Conservation (phyloP, 2,888 invertebrate genomes). For the Ectemnius cavifrons region DNA sequence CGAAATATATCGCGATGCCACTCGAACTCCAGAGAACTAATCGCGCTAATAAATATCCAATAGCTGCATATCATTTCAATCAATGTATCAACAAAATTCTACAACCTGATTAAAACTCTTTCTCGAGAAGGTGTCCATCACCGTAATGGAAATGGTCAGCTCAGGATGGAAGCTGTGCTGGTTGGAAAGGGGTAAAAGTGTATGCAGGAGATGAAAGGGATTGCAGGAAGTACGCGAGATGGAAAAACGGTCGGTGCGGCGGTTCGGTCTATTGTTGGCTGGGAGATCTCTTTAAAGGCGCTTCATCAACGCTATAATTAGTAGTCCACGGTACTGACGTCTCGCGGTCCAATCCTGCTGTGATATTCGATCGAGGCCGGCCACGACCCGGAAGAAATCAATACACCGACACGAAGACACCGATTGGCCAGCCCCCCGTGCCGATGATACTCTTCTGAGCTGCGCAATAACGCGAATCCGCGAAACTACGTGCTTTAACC, state of each 20-base stretch:
- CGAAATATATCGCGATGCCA: no score
- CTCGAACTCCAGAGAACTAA: no score
- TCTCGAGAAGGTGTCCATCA: no score
- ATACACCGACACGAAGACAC: slow-evolving; percentile 56
- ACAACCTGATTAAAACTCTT: no score
- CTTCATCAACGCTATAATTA: slow-evolving; percentile 56
- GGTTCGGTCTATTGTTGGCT: slow-evolving; percentile 43
- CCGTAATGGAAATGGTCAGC: no score
- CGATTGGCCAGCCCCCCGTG: slow-evolving; percentile 41
- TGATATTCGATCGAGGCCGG: slow-evolving; percentile 57
- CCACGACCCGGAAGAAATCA: slow-evolving; percentile 59
- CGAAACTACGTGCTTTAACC: slow-evolving; percentile 1
- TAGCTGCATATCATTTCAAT: no score
- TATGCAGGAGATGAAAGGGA: background rate
- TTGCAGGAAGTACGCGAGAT: slow-evolving; percentile 31
- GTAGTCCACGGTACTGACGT: slow-evolving; percentile 46
- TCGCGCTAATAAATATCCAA: no score
- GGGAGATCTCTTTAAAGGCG: slow-evolving; percentile 44
- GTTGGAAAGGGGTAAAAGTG: background rate
- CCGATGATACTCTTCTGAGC: slow-evolving; percentile 35
- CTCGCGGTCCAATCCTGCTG: slow-evolving; percentile 46
- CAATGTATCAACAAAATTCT: no score
- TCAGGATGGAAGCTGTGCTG: background rate
- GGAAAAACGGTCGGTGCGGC: slow-evolving; percentile 41
- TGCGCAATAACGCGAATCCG: slow-evolving; percentile 30